phyloP scores from a whole-genome alignment of 1,140 invertebrate species.

The Drosophila ogumai region DNA sequence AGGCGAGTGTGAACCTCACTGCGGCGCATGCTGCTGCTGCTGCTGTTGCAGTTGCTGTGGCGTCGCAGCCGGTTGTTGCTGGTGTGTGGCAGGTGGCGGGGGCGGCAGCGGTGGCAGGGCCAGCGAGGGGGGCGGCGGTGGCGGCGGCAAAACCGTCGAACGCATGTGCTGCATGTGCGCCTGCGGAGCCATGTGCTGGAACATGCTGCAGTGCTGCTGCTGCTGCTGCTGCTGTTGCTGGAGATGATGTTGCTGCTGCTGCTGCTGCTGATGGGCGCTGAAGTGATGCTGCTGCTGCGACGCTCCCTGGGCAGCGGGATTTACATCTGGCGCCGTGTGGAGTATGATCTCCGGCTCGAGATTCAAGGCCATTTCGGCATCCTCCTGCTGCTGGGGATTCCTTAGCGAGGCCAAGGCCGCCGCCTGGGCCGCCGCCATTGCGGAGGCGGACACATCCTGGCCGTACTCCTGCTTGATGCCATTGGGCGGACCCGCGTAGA shows the following conservation, averaged over 20 bases:
- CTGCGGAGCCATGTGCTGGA: slow-evolving; percentile 81
- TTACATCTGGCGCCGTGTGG: slow-evolving; percentile 74
- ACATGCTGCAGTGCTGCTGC: slow-evolving; percentile 82
- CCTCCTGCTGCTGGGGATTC: slow-evolving; percentile 54
- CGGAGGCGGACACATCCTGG: slow-evolving; percentile 68
- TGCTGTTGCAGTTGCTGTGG: slow-evolving; percentile 66
- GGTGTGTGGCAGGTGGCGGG: slow-evolving; percentile 66
- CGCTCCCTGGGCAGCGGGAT: slow-evolving; percentile 67
- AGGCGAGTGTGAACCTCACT: slow-evolving; percentile 45
- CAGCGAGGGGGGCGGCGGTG: slow-evolving; percentile 39
- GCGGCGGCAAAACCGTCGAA: slow-evolving; percentile 60
- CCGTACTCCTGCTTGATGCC: slow-evolving; percentile 83
- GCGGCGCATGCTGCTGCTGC: slow-evolving; percentile 63
- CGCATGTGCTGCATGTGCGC: slow-evolving; percentile 80
- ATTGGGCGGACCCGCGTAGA: slow-evolving; percentile 73
- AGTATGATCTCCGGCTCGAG: slow-evolving; percentile 81
- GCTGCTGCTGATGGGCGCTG: slow-evolving; percentile 64
- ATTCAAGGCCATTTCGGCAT: slow-evolving; percentile 75
- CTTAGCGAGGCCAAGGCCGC: slow-evolving; percentile 59
- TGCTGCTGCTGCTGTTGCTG: slow-evolving; percentile 67
- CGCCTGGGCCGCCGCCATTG: slow-evolving; percentile 59
- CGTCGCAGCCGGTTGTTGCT: slow-evolving; percentile 62
- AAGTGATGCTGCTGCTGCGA: slow-evolving; percentile 77
- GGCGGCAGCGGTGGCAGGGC: slow-evolving; percentile 53
- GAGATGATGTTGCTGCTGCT: slow-evolving; percentile 63